Percentiles rank a stretch among this genome's conserved stretches.
Conservation (phyloP, 2,888 invertebrate species). For the Sarcophaga variegata region DNA sequence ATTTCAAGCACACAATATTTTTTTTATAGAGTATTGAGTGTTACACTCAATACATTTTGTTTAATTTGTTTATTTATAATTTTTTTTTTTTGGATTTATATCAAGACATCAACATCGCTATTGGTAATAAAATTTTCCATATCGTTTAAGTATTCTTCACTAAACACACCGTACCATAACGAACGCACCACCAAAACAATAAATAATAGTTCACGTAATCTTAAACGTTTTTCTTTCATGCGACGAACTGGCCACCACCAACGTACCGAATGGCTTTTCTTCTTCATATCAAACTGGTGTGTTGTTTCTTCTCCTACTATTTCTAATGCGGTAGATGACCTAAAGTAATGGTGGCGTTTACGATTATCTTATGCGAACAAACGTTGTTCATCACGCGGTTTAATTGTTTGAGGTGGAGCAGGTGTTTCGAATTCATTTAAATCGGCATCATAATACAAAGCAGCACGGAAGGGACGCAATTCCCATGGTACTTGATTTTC, state of each 20-base stretch:
- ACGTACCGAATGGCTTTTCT: constrained; percentile 38
- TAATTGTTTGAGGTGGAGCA: constrained; percentile 82
- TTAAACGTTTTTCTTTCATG: constrained; percentile 62
- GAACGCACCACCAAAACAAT: constrained; percentile 71
- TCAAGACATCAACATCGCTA: constrained; percentile 19
- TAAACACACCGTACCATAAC: constrained; percentile 70
- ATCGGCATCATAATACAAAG: constrained; percentile 88
- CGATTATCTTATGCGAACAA: constrained; percentile 74
- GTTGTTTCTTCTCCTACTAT: constrained; percentile 12
- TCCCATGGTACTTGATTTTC: constrained; percentile 93
- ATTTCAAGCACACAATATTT: too few species aligned
- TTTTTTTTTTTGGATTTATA: constrained; percentile 10
- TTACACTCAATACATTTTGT: constrained; percentile 38
- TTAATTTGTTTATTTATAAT: constrained; percentile 1
- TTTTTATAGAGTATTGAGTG: constrained; percentile 28
- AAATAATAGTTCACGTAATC: constrained; percentile 70
- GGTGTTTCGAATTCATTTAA: constrained; percentile 89
- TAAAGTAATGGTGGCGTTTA: constrained; percentile 52
- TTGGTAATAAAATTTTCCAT: constrained; percentile 57
- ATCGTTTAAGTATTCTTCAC: constrained; percentile 63
- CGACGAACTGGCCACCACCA: constrained; percentile 67
- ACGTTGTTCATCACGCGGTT: constrained; percentile 75
- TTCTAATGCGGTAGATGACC: constrained; percentile 62
- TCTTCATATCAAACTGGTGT: constrained; percentile 30
- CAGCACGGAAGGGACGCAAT: constrained; percentile 86